Conservation (phyloP, 2,113 vertebrate species). For the Dermatemys mawii region DNA sequence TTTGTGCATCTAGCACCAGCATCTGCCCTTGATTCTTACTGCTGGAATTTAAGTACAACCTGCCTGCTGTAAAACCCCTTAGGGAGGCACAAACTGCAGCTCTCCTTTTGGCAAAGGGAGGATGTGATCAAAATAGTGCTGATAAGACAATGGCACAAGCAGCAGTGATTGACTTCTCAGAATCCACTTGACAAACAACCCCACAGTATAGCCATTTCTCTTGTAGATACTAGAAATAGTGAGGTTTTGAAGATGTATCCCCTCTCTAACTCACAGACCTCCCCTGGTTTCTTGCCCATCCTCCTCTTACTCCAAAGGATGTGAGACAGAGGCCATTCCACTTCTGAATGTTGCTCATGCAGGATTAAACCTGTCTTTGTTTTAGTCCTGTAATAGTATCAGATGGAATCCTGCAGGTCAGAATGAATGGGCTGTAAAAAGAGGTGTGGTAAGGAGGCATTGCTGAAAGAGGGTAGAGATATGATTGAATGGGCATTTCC, state of each 20-base stretch:
- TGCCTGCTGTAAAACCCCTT: not conserved
- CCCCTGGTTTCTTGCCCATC: rapidly evolving
- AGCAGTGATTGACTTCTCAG: not conserved
- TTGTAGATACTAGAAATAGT: not conserved
- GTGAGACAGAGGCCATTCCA: not conserved
- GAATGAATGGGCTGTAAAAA: not conserved
- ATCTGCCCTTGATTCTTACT: not conserved
- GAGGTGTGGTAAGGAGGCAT: no score
- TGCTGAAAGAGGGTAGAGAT: not conserved
- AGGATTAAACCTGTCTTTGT: not conserved
- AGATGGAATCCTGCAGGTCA: not conserved
- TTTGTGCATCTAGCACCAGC: not conserved
- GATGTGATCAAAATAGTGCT: not conserved
- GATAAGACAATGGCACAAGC: not conserved
- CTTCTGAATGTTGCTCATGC: not conserved
- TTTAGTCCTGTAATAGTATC: not conserved
- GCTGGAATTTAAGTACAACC: not conserved
- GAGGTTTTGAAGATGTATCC: not conserved
- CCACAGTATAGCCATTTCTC: not conserved
- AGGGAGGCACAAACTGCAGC: not conserved
- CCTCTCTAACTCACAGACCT: not conserved
- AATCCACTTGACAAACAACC: not conserved
- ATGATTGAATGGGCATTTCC: not conserved
- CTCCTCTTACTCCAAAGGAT: not conserved
- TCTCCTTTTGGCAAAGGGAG: not conserved